phyloP scores from a whole-genome alignment of 2,888 invertebrate species.

The Caenorhabditis virilis region DNA sequence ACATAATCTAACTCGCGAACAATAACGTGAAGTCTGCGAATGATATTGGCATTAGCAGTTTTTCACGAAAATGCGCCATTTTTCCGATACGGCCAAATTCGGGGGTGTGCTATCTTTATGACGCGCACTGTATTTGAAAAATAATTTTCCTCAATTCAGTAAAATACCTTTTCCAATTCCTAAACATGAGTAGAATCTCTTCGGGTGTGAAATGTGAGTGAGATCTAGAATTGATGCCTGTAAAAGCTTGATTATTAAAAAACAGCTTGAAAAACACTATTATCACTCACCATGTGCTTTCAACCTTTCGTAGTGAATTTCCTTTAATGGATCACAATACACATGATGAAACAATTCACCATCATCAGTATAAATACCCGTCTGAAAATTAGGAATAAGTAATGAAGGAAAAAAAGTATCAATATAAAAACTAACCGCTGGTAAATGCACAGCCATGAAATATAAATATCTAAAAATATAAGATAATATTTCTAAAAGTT shows the following conservation, averaged over 20 bases:
- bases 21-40: too few species aligned
- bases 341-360: constrained; percentile 22
- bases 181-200: constrained; percentile 12
- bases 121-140: too few species aligned
- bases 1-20: too few species aligned
- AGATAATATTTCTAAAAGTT: neutral
- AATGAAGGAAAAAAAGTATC: too few species aligned
- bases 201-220: constrained; percentile 7
- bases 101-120: too few species aligned
- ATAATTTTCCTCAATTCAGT: neutral
- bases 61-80: too few species aligned
- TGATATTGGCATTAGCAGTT: too few species aligned
- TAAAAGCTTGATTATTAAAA: constrained; percentile 1
- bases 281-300: constrained; percentile 6
- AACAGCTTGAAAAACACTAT: too few species aligned
- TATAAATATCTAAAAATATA: neutral
- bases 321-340: neutral
- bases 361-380: constrained; percentile 6
- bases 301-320: constrained; percentile 4
- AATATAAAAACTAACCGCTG: too few species aligned
- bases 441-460: neutral
- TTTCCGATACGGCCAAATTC: too few species aligned
- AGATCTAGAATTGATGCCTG: constrained; percentile 9
- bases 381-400: neutral
- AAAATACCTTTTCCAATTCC: constrained; percentile 24